Base-by-base conservation (phyloP, 2,797 vertebrate species). In the Babyrousa celebensis region DNA sequence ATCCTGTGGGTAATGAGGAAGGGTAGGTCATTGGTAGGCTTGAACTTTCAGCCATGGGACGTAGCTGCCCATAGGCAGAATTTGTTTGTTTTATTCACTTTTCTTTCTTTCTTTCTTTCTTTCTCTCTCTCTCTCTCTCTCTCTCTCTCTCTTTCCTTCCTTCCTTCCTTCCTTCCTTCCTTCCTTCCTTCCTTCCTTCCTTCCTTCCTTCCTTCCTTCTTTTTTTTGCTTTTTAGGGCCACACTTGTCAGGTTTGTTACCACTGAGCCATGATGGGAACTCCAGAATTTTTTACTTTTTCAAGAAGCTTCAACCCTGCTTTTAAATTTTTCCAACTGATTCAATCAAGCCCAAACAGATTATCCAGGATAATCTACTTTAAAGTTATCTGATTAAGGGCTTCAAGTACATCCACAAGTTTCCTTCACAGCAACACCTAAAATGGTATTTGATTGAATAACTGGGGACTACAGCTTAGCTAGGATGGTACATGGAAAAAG, bases 271-370 rank as follows among this genome's bases (percentile, higher is more conserved):
- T 10, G 9, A 48, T 48, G 43, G 43, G 43, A 48, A 48, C 43
- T 48, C 6, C 43, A 6, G 43, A 48, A 7, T 48, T 48, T 48
- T 87, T 67, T 79, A 71, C 29, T 89, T 43, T 79, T 3, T 40
- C 23, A 6, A 14, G 36, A 48, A 67, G 72, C 56, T 68, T 87
- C 40, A 88, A 25, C 12, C 4, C 32, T 91, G 17, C 58, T 71
- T 92, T 91, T 68, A 54, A 68, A 20, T 79, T 93, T 16, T 91
- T 93, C 14, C 52, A n/a, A 7, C 17, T 48, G 21, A 67, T 89
- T 80, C 27, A 62, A 3, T 84, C 75, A 94, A 29, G 27, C 4
- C 40, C 29, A 56, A 27, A 14, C 54, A 91, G 65, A 56, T 62
- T 36, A 71, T n/a, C 17, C 17, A 32, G 56, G 18, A 54, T n/a